Conservation (phyloP, 1,140 invertebrate species). For the Ceratina australensis region DNA sequence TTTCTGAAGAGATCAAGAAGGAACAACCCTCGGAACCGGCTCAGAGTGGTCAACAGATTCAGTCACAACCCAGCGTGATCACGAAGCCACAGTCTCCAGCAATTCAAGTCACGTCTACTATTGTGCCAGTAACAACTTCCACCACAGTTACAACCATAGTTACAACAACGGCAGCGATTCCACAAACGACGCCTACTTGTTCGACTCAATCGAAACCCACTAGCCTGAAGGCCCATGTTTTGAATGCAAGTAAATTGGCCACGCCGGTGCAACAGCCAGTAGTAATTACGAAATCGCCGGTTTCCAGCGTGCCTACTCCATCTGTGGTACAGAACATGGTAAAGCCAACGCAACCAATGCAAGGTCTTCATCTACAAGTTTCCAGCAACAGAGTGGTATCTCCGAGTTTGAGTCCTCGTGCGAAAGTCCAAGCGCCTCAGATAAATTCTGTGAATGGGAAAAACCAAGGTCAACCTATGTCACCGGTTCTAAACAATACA, state of each 20-base stretch:
- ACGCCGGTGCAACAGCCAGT: slow-evolving; percentile 58
- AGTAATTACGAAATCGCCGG: slow-evolving; percentile 67
- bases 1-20: slow-evolving; percentile 44
- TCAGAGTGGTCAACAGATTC: slow-evolving; percentile 37
- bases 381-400: slow-evolving; percentile 69
- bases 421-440: slow-evolving; percentile 61
- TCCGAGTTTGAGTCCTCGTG: slow-evolving; percentile 71
- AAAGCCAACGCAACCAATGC: slow-evolving; percentile 70
- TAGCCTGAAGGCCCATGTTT: slow-evolving; percentile 81
- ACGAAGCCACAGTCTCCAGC: slow-evolving; percentile 68
- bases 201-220: slow-evolving; percentile 74
- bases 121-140: slow-evolving; percentile 26
- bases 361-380: slow-evolving; percentile 72
- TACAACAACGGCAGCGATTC: slow-evolving; percentile 9
- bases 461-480: slow-evolving; percentile 71
- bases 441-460: slow-evolving; percentile 59
- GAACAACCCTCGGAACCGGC: slow-evolving; percentile 49
- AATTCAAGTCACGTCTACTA: slow-evolving; percentile 49
- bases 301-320: slow-evolving; percentile 60
- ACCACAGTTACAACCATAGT: slow-evolving; percentile 32
- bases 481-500: slow-evolving; percentile 73
- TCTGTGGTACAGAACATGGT: slow-evolving; percentile 72
- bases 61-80: slow-evolving; percentile 69
- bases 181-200: slow-evolving; percentile 34
- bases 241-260: slow-evolving; percentile 74